Conservation (phyloP, 2,888 invertebrate genomes). For the Ditula angustiorana region DNA sequence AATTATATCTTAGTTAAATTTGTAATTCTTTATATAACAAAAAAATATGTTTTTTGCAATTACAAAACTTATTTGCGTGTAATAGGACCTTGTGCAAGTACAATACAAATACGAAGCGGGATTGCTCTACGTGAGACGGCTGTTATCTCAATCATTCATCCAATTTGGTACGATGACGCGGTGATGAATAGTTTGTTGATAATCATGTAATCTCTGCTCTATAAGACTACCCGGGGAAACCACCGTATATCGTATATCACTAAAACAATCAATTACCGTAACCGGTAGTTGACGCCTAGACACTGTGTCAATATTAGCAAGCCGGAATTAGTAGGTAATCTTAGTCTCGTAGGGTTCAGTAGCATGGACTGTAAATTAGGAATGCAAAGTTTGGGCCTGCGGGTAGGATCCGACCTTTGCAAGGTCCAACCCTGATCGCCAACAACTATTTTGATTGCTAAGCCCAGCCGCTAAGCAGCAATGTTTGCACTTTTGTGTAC, state of each 20-base stretch:
- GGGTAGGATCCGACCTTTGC: too few relatives aligned
- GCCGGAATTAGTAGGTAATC: background rate
- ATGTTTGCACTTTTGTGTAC: too few relatives aligned
- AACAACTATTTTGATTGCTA: too few relatives aligned
- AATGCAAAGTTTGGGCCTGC: too few relatives aligned
- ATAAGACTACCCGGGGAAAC: slow-evolving; percentile 12
- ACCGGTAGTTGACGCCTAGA: slow-evolving; percentile 14
- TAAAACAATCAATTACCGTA: slow-evolving; percentile 29
- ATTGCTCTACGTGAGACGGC: background rate
- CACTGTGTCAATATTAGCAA: slow-evolving; percentile 9
- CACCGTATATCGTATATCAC: slow-evolving; percentile 18
- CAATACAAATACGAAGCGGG: background rate
- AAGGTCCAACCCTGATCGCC: too few relatives aligned
- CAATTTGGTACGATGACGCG: slow-evolving; percentile 15
- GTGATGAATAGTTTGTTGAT: slow-evolving; percentile 22
- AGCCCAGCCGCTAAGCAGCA: too few relatives aligned
- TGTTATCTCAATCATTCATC: slow-evolving; percentile 20
- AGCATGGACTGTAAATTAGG: too few relatives aligned
- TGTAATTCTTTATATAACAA: too few relatives aligned
- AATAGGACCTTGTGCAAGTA: background rate
- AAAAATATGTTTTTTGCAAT: too few relatives aligned
- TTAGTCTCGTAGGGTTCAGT: too few relatives aligned
- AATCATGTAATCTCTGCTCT: background rate
- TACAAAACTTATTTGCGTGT: too few relatives aligned
- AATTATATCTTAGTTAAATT: too few relatives aligned